Conservation (phyloP, 1,140 invertebrate genomes). For the Brachionus manjavacas region DNA sequence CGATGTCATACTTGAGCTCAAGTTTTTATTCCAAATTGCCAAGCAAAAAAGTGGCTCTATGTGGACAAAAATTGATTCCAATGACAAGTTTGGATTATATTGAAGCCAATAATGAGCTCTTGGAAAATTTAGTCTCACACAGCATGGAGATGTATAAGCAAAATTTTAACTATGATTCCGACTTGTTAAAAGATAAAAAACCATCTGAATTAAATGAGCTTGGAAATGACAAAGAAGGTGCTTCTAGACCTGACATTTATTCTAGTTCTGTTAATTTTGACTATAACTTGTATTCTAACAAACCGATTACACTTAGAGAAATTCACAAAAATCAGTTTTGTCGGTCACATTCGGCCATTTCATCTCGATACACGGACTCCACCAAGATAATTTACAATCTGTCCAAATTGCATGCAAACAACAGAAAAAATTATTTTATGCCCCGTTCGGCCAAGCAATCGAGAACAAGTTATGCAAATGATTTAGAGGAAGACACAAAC, state of each 20-base stretch:
- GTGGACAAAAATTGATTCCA: constrained; percentile 3
- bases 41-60: not conserved
- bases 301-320: not conserved
- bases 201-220: not conserved
- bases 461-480: not conserved
- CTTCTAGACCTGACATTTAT: not conserved
- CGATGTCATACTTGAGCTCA: not conserved
- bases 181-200: not conserved
- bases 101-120: not conserved
- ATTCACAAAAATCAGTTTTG: not conserved
- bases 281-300: not conserved
- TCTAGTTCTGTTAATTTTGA: constrained; percentile 25
- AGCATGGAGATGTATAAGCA: not conserved
- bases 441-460: not conserved
- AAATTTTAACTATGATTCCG: constrained; percentile 14
- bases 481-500: not conserved
- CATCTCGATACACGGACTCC: not conserved
- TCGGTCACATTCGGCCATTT: not conserved
- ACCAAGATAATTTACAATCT: constrained; percentile 19
- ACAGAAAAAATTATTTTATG: not conserved
- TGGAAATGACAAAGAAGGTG: not conserved
- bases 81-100: not conserved
- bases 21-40: not conserved
- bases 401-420: not conserved
- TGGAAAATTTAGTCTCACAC: not conserved